Evolutionary conservation across 2,113 vertebrate species (phyloP), one percentile per base, ranked within the genome.

Genomic region (Rhinolophus sinicus): DNA sequence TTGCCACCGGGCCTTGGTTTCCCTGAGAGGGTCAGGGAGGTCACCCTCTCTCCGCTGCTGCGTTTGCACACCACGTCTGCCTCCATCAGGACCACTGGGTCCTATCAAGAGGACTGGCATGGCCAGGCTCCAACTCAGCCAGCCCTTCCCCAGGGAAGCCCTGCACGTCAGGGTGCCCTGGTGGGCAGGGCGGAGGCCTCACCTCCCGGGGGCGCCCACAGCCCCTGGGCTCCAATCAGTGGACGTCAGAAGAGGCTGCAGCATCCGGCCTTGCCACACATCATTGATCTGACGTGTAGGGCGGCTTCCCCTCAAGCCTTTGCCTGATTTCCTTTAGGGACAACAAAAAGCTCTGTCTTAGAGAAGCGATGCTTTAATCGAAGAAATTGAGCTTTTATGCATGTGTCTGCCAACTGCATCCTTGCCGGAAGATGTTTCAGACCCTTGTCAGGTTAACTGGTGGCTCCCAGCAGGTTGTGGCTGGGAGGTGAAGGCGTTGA

Each of bases 41-140:
- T 6, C 26, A 1, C 4, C n/a, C 8, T 19, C 26, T 35, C 3
- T 9, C 40, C 11, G 6, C 33, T 44, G 15, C 24, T 85, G 38
- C 19, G 6, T 73, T 10, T 10, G 22, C 44, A 33, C 3, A 21
- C 54, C 30, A 15, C 35, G 18, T 18, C 62, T 21, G 3, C 40
- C 24, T 47, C 62, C 78, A 13, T 18, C 9, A 30, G 33, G 8
- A 18, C 33, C 69, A 1, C 50, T 0, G 0, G 15, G 21, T 8
- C 0, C 60, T 7, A 5, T 4, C 0, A 1, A 15, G 19, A 2
- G 3, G 24, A 50, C 6, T 3, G 3, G 18, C 28, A 18, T 0
- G 1, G 64, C 40, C 65, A 35, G 70, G 28, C 44, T 19, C 50
- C 22, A 0, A 9, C 40, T 8, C 22, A 19, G 50, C 30, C 67